phyloP scores from a whole-genome alignment of 2,113 vertebrate species.

The Cinclus cinclus region DNA sequence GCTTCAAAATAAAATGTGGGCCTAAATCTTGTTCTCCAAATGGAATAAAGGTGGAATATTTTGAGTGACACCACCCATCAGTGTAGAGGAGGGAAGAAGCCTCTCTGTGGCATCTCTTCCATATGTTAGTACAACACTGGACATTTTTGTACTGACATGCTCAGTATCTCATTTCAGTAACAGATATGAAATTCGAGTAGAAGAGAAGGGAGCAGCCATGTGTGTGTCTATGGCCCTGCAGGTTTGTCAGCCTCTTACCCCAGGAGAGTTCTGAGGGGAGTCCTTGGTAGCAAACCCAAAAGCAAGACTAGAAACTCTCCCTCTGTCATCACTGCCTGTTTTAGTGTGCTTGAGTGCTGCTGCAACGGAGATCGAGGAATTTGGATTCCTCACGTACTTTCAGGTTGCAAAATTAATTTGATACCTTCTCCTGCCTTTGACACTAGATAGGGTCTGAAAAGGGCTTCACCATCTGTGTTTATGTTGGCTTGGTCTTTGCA shows the following conservation, averaged over 20 bases:
- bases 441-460: constrained; percentile 21
- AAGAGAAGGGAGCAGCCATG: not conserved
- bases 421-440: constrained; percentile 32
- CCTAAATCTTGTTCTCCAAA: not conserved
- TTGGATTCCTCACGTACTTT: not conserved
- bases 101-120: not conserved
- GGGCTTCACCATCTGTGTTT: constrained; percentile 41
- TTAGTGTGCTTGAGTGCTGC: not conserved
- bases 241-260: not conserved
- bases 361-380: constrained; percentile 3
- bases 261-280: not conserved
- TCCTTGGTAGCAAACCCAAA: not conserved
- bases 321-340: not conserved
- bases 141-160: not conserved
- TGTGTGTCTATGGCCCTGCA: not conserved
- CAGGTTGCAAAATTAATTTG: not conserved
- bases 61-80: rapidly evolving
- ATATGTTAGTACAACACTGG: not conserved
- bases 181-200: not conserved
- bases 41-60: not conserved
- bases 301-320: not conserved
- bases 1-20: not conserved
- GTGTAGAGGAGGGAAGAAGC: not conserved
- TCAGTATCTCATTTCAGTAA: not conserved
- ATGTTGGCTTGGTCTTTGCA: not conserved